These are phyloP conservation scores for Rhingia campestris DNA, from an alignment of 2,888 invertebrate species.

Conservation along the genomic window DNA sequence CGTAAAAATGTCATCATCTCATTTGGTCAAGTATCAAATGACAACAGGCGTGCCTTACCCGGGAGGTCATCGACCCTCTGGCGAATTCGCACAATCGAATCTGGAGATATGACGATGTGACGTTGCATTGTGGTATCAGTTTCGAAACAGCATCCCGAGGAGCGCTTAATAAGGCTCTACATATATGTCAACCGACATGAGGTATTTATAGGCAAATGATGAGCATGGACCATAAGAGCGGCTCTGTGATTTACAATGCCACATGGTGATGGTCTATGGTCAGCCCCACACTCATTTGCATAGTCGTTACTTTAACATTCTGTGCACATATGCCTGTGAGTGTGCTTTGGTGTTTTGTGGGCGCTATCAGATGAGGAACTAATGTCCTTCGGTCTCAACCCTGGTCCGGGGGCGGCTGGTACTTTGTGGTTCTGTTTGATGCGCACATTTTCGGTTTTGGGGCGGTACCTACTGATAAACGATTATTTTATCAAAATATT, in stretches of 20 bases:
- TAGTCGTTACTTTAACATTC: neutral
- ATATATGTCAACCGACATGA: neutral
- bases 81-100: neutral
- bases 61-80: conserved; percentile 30
- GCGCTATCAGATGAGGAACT: neutral
- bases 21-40: conserved; percentile 9
- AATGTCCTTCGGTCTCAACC: conserved; percentile 19
- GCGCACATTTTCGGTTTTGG: conserved; percentile 21
- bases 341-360: neutral
- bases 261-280: neutral
- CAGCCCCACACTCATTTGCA: neutral
- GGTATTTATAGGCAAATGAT: neutral
- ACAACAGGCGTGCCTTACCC: neutral
- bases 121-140: conserved; percentile 3
- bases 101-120: neutral
- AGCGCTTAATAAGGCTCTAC: neutral
- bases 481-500: conserved; percentile 66
- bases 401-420: neutral
- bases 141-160: neutral
- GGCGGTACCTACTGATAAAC: conserved; percentile 42
- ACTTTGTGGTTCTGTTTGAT: conserved; percentile 54
- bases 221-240: neutral
- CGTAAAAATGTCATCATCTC: conserved; percentile 27
- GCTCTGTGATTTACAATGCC: neutral
- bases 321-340: neutral